Conservation (phyloP, 2,888 invertebrate genomes). For the Cinara cedri region DNA sequence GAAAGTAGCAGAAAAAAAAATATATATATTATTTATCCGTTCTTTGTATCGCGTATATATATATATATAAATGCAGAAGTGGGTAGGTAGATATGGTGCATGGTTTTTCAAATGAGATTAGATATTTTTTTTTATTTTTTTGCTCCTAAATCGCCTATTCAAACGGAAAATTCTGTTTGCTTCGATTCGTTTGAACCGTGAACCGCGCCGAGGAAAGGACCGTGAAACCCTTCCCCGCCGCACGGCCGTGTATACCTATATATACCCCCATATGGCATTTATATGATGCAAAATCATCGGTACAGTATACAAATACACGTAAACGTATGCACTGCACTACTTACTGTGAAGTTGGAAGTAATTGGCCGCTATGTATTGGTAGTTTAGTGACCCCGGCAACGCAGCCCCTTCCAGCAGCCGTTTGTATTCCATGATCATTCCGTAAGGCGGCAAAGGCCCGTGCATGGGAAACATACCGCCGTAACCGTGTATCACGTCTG, state of each 20-base stretch:
- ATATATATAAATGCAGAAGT: too few species aligned
- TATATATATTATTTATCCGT: background rate
- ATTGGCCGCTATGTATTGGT: constrained; percentile 55
- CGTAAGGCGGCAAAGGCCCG: constrained; percentile 48
- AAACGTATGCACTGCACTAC: constrained; percentile 1
- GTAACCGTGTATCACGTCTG: constrained; percentile 53
- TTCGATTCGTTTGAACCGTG: constrained; percentile 46
- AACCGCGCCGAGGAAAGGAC: background rate
- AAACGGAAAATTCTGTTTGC: constrained; percentile 53
- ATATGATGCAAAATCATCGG: background rate
- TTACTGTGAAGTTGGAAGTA: constrained; percentile 56
- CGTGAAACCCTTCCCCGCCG: constrained; percentile 9
- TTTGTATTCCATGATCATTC: constrained; percentile 55
- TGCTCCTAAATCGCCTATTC: constrained; percentile 7
- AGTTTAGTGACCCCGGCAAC: constrained; percentile 48
- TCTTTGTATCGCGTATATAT: background rate
- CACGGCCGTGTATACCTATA: background rate
- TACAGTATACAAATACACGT: background rate
- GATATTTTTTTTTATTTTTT: constrained; percentile 27
- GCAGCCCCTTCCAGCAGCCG: constrained; percentile 50
- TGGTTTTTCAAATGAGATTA: constrained; percentile 29
- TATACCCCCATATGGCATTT: background rate
- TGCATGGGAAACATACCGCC: constrained; percentile 54
- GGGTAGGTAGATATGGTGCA: background rate
- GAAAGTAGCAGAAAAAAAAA: constrained; percentile 9